Evolutionary conservation across 1,140 invertebrate species (phyloP), one percentile per base, ranked within the genome.

Genomic region (Apis dorsata): DNA sequence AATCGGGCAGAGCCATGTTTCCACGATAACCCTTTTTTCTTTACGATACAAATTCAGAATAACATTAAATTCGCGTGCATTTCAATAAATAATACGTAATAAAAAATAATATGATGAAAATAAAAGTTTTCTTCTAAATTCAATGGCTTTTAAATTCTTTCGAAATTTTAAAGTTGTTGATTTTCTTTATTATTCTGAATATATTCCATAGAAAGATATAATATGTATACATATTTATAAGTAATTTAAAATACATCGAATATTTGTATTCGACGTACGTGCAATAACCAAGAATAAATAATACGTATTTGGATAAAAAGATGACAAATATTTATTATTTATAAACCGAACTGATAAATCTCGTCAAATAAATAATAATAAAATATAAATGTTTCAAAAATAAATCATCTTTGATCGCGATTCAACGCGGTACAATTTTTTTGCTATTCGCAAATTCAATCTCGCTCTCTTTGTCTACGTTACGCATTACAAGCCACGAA

Each of bases 341-440:
- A 21, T 34, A 62, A n/a, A 49, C 13, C 44, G 21, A 15, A 0
- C 21, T 28, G 63, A 68, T 51, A 57, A 55, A 55, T 34, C 34
- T 55, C 75, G 17, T 11, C 7, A 24, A 34, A 13, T 57, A 63
- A 78, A 78, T 44, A 44, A 44, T 7, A 44, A 44, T 44, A 44
- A 44, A 44, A 44, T 44, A 77, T 66, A 66, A 24, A 24, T 10
- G 49, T 66, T 28, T 24, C 60, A 8, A 19, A 59, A 34, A 4
- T 19, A n/a, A 11, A 13, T 34, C 74, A 66, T 53, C n/a, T 19
- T n/a, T 65, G 74, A 76, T 74, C 62, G 59, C 44, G 59, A 84
- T 60, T 55, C 15, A 34, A 49, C 11, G 15, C 11, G 15, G 24
- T 15, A 24, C 12, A 71, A 51, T 79, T 69, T 79, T 69, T 62